Evolutionary conservation across 2,797 vertebrate species (phyloP).

Genomic region (Coilia nasus): DNA sequence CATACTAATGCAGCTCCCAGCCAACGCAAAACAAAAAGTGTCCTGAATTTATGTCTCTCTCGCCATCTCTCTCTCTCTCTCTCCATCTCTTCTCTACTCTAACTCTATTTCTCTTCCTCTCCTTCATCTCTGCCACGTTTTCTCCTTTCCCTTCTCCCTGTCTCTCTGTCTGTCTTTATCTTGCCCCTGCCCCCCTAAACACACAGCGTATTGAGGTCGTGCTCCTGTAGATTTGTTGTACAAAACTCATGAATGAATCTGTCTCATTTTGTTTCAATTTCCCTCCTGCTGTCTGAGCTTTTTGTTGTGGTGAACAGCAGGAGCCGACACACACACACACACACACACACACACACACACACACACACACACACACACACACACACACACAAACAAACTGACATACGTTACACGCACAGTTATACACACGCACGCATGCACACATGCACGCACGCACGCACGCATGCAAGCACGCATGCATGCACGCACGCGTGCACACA

Average conservation of each 20-base stretch:
- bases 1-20: too few relatives aligned
- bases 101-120: too few relatives aligned
- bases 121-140: too few relatives aligned
- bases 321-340: background rate
- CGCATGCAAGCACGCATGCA: constrained; percentile 18
- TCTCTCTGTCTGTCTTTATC: background rate
- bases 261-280: constrained; percentile 7
- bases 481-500: constrained; percentile 12
- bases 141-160: too few relatives aligned
- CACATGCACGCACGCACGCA: background rate
- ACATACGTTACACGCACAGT: too few relatives aligned
- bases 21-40: too few relatives aligned
- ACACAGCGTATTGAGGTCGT: background rate
- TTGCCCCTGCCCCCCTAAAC: background rate
- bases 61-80: too few relatives aligned
- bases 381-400: too few relatives aligned
- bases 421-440: too few relatives aligned
- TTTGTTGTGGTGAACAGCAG: background rate
- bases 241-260: constrained; percentile 18
- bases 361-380: constrained; percentile 9
- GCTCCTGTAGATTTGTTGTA: constrained; percentile 9
- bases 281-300: background rate
- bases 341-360: background rate
- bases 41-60: too few relatives aligned
- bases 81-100: too few relatives aligned